A percentile compares a stretch with the other conserved stretches of the same genome.
These are phyloP conservation scores for Notodonta dromedarius DNA, from an alignment of 2,888 invertebrate genomes.

Conservation along the genomic window DNA sequence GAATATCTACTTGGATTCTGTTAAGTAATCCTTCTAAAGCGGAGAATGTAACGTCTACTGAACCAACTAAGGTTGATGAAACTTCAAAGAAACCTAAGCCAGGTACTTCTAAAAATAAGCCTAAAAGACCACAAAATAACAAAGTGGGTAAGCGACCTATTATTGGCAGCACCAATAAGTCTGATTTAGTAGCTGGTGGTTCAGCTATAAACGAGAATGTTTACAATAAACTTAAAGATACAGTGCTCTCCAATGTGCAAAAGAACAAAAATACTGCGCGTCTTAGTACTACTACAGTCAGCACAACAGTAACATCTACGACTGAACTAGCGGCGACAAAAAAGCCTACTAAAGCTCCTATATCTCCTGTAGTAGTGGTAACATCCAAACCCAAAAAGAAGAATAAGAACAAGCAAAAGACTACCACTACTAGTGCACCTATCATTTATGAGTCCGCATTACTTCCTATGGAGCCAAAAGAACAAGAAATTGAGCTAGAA, in stretches of 20 bases:
- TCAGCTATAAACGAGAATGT: constrained; percentile 79
- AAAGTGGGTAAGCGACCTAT: constrained; percentile 69
- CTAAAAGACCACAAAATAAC: constrained; percentile 65
- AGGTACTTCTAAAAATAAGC: constrained; percentile 59
- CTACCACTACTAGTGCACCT: constrained; percentile 54
- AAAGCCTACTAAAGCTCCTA: constrained; percentile 55
- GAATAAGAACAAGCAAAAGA: constrained; percentile 71
- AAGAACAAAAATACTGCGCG: constrained; percentile 73
- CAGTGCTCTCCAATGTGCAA: constrained; percentile 81
- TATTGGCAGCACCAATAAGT: constrained; percentile 75
- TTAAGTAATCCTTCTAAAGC: constrained; percentile 81
- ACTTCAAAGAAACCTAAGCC: constrained; percentile 65
- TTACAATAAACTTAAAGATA: constrained; percentile 86
- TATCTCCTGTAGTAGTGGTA: constrained; percentile 46
- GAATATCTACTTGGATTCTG: constrained; percentile 91
- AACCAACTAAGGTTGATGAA: constrained; percentile 68
- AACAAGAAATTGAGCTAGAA: constrained; percentile 79
- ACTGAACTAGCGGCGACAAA: constrained; percentile 58
- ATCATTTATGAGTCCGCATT: constrained; percentile 66
- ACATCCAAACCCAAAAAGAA: constrained; percentile 73
- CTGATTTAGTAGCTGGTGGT: constrained; percentile 75
- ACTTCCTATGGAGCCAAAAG: constrained; percentile 77
- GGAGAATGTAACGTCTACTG: constrained; percentile 61
- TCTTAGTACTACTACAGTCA: constrained; percentile 47
- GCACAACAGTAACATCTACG: constrained; percentile 44